Conservation (phyloP, 2,113 vertebrate species). For the Regulus satrapa region DNA sequence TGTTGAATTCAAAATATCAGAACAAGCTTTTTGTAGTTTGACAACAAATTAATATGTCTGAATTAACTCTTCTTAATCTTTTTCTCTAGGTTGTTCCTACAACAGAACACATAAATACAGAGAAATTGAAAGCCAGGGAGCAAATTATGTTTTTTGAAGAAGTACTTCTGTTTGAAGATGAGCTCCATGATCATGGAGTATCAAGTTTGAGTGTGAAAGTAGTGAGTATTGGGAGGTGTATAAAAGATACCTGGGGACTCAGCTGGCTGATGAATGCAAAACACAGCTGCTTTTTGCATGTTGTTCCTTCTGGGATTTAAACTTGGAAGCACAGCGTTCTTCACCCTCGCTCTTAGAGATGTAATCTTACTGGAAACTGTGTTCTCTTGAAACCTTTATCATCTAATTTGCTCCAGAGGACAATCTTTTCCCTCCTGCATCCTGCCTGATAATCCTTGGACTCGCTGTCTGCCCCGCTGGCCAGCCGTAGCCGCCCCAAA, state of each 20-base stretch:
- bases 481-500: not conserved
- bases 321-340: not conserved
- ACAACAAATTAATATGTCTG: not conserved
- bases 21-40: not conserved
- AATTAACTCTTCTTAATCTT: not conserved
- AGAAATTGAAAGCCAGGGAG: constrained; percentile 91
- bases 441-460: not conserved
- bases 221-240: constrained; percentile 72
- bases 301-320: not conserved
- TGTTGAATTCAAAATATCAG: not conserved
- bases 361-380: not conserved
- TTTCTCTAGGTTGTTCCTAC: constrained; percentile 82
- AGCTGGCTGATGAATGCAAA: not conserved
- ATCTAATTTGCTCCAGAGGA: not conserved
- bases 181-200: constrained; percentile 96
- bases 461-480: not conserved
- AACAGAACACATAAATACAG: constrained; percentile 88
- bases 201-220: constrained; percentile 95
- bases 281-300: not conserved
- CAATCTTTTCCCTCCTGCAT: not conserved
- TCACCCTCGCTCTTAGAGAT: not conserved
- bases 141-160: constrained; percentile 98
- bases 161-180: constrained; percentile 94
- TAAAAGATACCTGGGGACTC: not conserved
- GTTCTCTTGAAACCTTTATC: not conserved